Evolutionary conservation across 2,113 vertebrate species (phyloP), one percentile per base, ranked within the genome.

Genomic region (Antigone vipio): DNA sequence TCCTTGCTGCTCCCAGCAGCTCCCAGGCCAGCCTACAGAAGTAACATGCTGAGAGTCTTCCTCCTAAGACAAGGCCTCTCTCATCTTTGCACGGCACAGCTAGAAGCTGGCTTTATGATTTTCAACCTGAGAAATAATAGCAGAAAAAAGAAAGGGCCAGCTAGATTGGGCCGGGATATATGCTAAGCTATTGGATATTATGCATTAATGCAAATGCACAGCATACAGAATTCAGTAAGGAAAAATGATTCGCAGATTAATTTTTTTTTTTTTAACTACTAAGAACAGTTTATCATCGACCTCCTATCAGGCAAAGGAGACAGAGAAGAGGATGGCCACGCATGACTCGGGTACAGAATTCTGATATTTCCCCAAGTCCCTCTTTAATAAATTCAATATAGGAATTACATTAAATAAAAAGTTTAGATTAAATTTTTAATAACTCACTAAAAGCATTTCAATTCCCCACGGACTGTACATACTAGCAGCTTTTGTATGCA

Each of bases 391-490:
- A 98, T 94, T 86, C 89, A 81, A 90, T 53, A 9, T 9, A 76
- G 81, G 79, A 90, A 88, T 87, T 90, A 93, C 75, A 88, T 38
- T 63, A 90, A 97, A 97, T 95, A 89, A 96, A 97, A 97, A 96
- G 92, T 96, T 94, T 78, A 95, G 96, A 96, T 89, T 96, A 92
- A 76, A 92, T 95, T 97, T 97, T 97, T 97, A 97, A 97, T 97
- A 96, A 96, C 87, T 85, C 90, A 92, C 89, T 97, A 92, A 96
- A 97, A 97, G 92, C 94, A 78, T 30, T 85, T 92, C 86, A 53
- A 35, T 24, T 75, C 96, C 96, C 95, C 32, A 9, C 0, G 23
- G 87, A 77, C 64, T 17, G 5, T n/a, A 27, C 72, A 49, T 55
- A 26, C 49, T 23, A 63, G 14, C 45, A 93, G 72, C 76, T 92